Evolutionary conservation across 2,888 invertebrate species (phyloP), one percentile per base, ranked within the genome.

Genomic region (Leptopilina drosophilae): DNA sequence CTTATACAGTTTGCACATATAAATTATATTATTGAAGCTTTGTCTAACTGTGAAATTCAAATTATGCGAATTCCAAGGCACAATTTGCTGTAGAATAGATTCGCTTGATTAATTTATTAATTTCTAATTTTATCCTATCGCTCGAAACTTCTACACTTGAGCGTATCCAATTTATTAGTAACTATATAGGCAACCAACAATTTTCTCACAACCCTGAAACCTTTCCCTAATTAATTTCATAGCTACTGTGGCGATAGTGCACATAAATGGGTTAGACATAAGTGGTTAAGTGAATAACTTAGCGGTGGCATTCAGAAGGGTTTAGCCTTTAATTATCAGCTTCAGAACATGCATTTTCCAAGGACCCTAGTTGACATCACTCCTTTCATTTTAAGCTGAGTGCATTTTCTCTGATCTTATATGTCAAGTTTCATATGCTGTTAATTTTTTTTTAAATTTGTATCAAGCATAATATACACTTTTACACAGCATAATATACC

Each of bases 211-310:
- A 26, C 26, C 14, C 20, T 64, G 76, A 75, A 75, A 66, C 65
- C 80, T 78, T 81, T 73, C 67, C 67, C 77, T 78, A 82, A 88
- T 88, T 88, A 88, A 88, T 85, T 84, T 84, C 84, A 82, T 87
- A 81, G 80, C 84, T 84, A 82, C 85, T 80, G 78, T 85, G 77
- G 83, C 83, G 86, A 85, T 88, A 87, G 86, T 84, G 85, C 87
- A 85, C 85, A 84, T 78, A 85, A 86, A 85, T 80, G 79, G 82
- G 82, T 65, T 80, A 78, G 76, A 79, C 81, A 80, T 86, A 86
- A 87, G 86, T 88, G 86, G 87, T 88, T 88, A 88, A 88, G 85
- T 87, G 88, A 88, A 88, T 88, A 88, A 88, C 87, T 88, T 82
- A 53, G 73, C n/a, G 26, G 8, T 26, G 33, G 33, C 9, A 73